Conservation (phyloP, 2,113 vertebrate genomes). For the Daboia siamensis region DNA sequence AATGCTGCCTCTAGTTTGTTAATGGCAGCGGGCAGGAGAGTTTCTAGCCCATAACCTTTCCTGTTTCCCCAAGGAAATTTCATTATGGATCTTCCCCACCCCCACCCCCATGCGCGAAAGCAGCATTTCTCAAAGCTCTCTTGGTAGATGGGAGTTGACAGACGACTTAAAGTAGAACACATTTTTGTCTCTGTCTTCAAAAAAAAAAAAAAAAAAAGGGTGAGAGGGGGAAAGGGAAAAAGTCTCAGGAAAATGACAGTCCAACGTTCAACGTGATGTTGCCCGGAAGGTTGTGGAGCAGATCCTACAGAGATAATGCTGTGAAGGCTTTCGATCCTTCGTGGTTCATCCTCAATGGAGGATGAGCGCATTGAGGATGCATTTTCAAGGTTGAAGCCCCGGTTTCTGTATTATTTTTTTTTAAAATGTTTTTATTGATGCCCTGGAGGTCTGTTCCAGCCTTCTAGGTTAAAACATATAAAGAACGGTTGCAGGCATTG, state of each 20-base stretch:
- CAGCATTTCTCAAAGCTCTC: background rate
- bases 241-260: background rate
- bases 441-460: background rate
- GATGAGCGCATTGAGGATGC: too few relatives aligned
- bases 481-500: background rate
- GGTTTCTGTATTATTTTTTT: background rate
- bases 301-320: background rate
- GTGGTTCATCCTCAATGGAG: background rate
- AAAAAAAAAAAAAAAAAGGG: background rate
- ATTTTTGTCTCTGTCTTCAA: background rate
- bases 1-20: too few relatives aligned
- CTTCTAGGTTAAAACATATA: background rate
- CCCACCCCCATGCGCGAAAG: too few relatives aligned
- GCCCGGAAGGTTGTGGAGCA: background rate
- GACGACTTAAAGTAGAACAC: background rate
- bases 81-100: background rate
- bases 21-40: rapidly evolving
- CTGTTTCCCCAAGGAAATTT: background rate
- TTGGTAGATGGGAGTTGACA: background rate
- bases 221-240: too few relatives aligned
- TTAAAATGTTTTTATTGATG: background rate
- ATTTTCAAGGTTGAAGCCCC: background rate
- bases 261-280: background rate
- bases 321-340: background rate
- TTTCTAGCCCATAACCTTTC: background rate